phyloP scores from a whole-genome alignment of 2,797 vertebrate genomes.

The Pangasius mekongensis region DNA sequence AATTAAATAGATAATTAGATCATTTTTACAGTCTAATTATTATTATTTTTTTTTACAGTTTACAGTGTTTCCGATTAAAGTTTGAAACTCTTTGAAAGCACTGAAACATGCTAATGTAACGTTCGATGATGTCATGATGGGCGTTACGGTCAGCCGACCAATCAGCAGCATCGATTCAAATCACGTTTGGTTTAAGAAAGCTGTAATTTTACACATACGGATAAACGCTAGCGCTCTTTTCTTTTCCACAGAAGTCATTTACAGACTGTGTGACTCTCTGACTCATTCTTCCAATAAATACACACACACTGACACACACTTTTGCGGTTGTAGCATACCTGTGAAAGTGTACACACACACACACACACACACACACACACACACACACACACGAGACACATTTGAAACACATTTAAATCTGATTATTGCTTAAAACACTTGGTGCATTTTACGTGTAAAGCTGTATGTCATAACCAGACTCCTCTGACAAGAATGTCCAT shows the following conservation, averaged over 20 bases:
- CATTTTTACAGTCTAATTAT: background rate
- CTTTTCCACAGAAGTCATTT: constrained; percentile 45
- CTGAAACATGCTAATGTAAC: background rate
- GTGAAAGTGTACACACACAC: background rate
- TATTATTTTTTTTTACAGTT: no score
- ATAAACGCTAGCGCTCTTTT: background rate
- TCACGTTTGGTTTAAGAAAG: background rate
- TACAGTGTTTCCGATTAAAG: background rate
- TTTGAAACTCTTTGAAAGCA: background rate
- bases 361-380: background rate
- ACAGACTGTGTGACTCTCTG: constrained; percentile 36
- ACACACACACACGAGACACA: background rate
- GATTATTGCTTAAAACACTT: no score
- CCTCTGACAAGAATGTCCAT: no score
- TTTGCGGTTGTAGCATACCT: background rate
- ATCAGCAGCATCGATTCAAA: background rate
- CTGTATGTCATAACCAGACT: no score
- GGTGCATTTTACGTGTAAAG: no score
- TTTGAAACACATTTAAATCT: no score
- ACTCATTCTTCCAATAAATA: background rate
- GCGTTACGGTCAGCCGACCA: background rate
- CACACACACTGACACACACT: background rate
- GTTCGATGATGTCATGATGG: background rate
- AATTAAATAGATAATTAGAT: no score
- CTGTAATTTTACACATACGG: background rate